Base-by-base conservation (phyloP, 2,888 invertebrate species). In the Homarus gammarus region DNA sequence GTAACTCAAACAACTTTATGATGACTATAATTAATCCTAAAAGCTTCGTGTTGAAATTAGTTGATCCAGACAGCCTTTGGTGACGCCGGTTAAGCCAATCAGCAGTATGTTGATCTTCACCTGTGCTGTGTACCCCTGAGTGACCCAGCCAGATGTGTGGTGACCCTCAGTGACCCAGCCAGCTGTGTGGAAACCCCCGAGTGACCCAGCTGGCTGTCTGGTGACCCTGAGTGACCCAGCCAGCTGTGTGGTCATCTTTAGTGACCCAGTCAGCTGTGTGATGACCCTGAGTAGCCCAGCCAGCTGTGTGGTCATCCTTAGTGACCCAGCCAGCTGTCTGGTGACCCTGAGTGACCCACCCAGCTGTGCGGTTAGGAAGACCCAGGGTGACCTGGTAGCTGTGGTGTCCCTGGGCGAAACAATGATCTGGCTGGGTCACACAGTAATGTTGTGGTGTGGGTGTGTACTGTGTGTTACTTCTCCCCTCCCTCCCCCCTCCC, bases 361-460 rank as follows among this genome's bases (percentile, higher is more conserved):
- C 33, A 44, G 18, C n/a, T 75, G 33, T 75, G 75, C 33, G 79
- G 40, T 56, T 22, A 27, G 10, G 64, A 27, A 64, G 22, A 22
- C 64, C 36, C 22, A 68, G 82, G 31, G 12, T 49, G 49, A 72
- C 15, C 33, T 83, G 27, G 31, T 31, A 72, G 38, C 27, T 44
- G 40, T 15, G 68, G 22, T 33, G 68, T 64, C 18, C 31, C 31
- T 40, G 68, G 40, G 77, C 51, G 77, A 49, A 49, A n/a, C n/a
- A n/a, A n/a, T n/a, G n/a, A n/a, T n/a, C n/a, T 77, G 78, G 56
- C 33, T 56, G 56, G 51, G 78, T 36, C 56, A n/a, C 33, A 56
- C 36, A 56, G 22, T 72, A 73, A 27, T 73, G 84, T 84, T 56
- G 72, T 56, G 61, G 73, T 73, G 72, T 83, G 70, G 75, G 72